Percentiles rank a stretch among this genome's conserved stretches.
Evolutionary conservation across 64 coral and sea anemone species (phyloP).

Genomic region (Montipora cactus): DNA sequence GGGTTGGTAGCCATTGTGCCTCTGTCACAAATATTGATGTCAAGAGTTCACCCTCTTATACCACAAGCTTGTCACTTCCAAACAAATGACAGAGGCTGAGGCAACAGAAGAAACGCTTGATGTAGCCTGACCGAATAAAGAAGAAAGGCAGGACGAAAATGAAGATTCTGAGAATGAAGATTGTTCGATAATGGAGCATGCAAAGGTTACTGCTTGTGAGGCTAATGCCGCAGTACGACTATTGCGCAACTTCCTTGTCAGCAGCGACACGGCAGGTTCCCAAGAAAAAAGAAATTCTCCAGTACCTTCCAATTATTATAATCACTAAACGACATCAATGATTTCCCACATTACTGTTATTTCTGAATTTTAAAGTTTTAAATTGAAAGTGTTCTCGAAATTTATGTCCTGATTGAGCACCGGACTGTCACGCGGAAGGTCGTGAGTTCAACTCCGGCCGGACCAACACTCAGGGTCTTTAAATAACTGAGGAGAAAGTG

Average conservation of each 20-base stretch:
- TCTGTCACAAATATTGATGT: not conserved
- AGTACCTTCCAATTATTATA: not conserved
- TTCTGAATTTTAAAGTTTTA: not conserved
- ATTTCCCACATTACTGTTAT: no score
- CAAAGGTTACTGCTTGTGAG: conserved; percentile 48
- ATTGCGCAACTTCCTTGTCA: not conserved
- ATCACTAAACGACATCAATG: no score
- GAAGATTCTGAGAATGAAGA: conserved; percentile 42
- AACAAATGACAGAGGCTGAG: conserved; percentile 69
- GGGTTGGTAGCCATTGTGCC: conserved; percentile 5
- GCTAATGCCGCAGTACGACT: conserved; percentile 57
- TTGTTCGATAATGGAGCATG: conserved; percentile 42
- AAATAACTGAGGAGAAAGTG: no score
- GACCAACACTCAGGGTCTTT: no score
- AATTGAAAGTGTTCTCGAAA: not conserved
- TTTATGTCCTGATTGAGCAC: no score
- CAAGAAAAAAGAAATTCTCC: not conserved
- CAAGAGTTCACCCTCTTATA: not conserved
- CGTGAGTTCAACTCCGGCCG: no score
- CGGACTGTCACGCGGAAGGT: no score
- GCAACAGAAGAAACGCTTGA: conserved; percentile 60
- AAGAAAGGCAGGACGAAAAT: conserved; percentile 65
- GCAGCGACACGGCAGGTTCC: conserved; percentile 51
- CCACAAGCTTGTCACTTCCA: conserved; percentile 35
- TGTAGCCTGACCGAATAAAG: conserved; percentile 49